Conservation (phyloP, 2,888 invertebrate species). For the Pomacea canaliculata region DNA sequence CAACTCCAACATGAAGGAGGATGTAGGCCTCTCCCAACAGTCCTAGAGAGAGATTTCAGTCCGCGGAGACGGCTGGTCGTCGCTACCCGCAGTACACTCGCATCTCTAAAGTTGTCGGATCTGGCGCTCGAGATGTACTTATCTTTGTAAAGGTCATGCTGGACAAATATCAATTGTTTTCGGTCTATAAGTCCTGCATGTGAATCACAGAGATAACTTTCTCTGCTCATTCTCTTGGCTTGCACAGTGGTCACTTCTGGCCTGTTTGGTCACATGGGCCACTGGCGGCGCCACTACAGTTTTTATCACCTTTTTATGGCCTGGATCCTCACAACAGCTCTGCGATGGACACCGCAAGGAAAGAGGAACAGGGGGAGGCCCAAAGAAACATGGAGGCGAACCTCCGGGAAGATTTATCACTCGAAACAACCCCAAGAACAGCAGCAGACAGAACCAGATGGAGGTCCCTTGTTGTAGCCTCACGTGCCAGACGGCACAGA, state of each 20-base stretch:
- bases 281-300: neutral
- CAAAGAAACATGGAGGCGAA: neutral
- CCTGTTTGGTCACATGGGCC: too few relatives aligned
- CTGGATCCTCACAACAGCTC: neutral
- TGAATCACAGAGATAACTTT: too few relatives aligned
- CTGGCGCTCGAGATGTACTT: neutral
- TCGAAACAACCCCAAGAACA: neutral
- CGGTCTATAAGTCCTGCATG: too few relatives aligned
- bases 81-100: conserved; percentile 70
- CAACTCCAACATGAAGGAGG: conserved; percentile 85
- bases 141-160: too few relatives aligned
- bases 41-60: conserved; percentile 74
- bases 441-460: too few relatives aligned
- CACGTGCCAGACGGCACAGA: too few relatives aligned
- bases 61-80: conserved; percentile 74
- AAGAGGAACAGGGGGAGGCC: neutral
- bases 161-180: too few relatives aligned
- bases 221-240: too few relatives aligned
- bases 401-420: too few relatives aligned
- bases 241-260: too few relatives aligned
- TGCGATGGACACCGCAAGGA: too few relatives aligned
- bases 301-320: neutral
- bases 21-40: conserved; percentile 73
- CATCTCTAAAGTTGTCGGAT: conserved; percentile 28
- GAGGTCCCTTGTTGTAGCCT: too few relatives aligned